Percentiles rank a stretch among this genome's conserved stretches.
Evolutionary conservation across 2,888 invertebrate genomes (phyloP).

Genomic region (Phaedon cochleariae): DNA sequence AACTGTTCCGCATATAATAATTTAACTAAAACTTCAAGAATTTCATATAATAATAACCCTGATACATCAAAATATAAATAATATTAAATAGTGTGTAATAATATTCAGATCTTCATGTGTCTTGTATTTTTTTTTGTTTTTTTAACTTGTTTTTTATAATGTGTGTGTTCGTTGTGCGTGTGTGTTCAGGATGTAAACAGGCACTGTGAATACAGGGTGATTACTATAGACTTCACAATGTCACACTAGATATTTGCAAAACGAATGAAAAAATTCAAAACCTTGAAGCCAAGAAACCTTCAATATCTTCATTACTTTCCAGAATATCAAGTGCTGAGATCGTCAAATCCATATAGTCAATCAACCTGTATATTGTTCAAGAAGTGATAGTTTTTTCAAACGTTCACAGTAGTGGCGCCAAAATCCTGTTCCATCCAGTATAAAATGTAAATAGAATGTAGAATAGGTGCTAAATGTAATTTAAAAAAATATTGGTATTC

Average conservation of each 20-base stretch:
- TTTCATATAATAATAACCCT: not conserved
- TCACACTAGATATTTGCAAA: too few species aligned
- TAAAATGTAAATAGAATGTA: not conserved
- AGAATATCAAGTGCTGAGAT: too few species aligned
- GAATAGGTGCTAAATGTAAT: not conserved
- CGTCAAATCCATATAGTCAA: too few species aligned
- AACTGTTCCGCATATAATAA: not conserved
- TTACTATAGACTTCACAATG: too few species aligned
- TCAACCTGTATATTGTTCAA: too few species aligned
- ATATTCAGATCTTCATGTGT: not conserved
- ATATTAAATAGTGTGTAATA: not conserved
- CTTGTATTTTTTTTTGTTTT: not conserved
- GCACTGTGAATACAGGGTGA: not conserved
- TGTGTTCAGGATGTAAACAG: not conserved
- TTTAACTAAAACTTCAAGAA: not conserved
- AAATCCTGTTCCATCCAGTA: not conserved
- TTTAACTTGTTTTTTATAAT: not conserved
- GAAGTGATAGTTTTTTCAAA: too few species aligned
- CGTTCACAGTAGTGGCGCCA: too few species aligned
- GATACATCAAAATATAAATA: not conserved
- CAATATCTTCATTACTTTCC: too few species aligned
- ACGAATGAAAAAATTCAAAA: too few species aligned
- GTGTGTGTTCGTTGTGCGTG: slow-evolving; percentile 1
- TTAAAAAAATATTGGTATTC: not conserved
- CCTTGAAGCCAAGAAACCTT: too few species aligned